Base-by-base conservation (phyloP, 1,140 invertebrate genomes). In the Drosophila tani region DNA sequence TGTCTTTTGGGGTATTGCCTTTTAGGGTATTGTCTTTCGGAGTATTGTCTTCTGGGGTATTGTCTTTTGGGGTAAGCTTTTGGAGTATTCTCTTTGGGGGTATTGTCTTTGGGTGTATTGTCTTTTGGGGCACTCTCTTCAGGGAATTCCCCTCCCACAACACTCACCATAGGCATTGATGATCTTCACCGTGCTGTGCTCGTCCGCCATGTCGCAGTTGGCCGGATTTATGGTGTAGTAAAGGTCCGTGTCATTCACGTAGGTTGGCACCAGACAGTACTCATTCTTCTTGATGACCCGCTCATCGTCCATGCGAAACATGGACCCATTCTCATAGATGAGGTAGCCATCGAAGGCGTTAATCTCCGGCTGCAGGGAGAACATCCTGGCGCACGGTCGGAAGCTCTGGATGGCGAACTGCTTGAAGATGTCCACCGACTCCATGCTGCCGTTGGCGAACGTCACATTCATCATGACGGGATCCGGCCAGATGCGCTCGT, bases 351-450 rank as follows among this genome's bases (percentile, higher is more conserved):
- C 91, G n/a, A 55, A 91, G 3, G 17, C 15, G 51, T 73, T 69
- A 0, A 70, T 0, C 24, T 91, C 69, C 14, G 91, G 91, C 40
- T 65, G 45, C 35, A 92, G 58, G 4, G 84, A 79, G 53, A 76
- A 92, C 91, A 92, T 92, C 17, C 51, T 51, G 8, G 70, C 62
- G 55, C 91, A 92, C 6, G 91, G 91, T 3, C 91, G 59, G 41
- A 92, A 92, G 50, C 67, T 85, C 43, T 91, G 87, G 7, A 91
- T 71, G n/a, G 81, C 86, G 35, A 91, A 92, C 32, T 92, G 81
- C 40, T 84, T 14, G 14, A 78, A 88, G 5, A 92, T 79, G 40
- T 92, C 70, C 14, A 91, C 81, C 5, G 41, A 27, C 19, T 65
- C 40, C 2, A 77, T 7, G 1, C 45, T 60, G 7, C 76, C 76